Evolutionary conservation across 2,113 vertebrate species (phyloP), one percentile per base, ranked within the genome.

Genomic region (Chamaetylas fuelleborni): DNA sequence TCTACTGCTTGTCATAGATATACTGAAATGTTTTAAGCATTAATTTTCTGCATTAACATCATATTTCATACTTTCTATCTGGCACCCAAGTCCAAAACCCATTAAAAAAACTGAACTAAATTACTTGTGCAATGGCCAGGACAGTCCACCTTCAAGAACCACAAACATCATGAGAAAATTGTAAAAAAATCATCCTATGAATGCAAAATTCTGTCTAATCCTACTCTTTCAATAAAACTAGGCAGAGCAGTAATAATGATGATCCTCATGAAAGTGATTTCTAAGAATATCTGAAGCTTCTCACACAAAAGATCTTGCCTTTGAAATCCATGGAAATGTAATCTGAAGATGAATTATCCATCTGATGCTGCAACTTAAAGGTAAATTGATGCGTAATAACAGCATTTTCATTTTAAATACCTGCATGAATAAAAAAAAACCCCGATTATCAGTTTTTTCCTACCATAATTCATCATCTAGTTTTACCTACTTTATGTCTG

Each of bases 401-500:
- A 71, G 51, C 61, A 34, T 15, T 82, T 28, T 67, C 1, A 62
- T 53, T 86, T 71, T 24, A 23, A 88, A 73, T 67, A 60, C 10
- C 17, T 42, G 12, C 36, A 48, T 28, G 65, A 76, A 53, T 60
- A 60, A 76, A 4, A 23, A 10, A 10, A 11, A 23, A 16, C 72
- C 58, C 47, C 81, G 6, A 71, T 58, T 42, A 51, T 40, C 36
- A 72, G 26, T 10, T 53, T 85, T 57, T 51, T 92, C 28, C 19
- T 50, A 78, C 14, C 6, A 19, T 15, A 84, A 38, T 28, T 42
- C 5, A 43, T 25, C 24, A 77, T 20, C 20, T 67, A 36, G 14
- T 20, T 94, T 77, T 92, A 97, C 97, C 97, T 98, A 99, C 99
- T 98, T 99, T 97, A 99, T 98, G 77, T 99, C 99, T 19, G 99